Evolutionary conservation across 2,888 invertebrate species (phyloP).

Genomic region (Tridacna crocea): DNA sequence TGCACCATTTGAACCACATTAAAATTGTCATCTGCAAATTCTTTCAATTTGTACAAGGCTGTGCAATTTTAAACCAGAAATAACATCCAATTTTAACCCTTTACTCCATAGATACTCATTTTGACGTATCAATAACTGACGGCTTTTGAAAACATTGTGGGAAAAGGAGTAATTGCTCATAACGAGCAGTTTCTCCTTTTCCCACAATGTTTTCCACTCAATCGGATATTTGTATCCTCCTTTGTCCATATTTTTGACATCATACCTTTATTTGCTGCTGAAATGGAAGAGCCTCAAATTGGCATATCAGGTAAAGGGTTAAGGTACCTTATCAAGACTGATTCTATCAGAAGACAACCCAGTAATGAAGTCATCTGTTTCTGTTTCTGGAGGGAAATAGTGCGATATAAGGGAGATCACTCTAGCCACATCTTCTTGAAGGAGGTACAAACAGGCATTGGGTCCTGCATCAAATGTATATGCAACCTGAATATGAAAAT

Average conservation of each 20-base stretch:
- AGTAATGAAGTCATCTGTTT: slow-evolving; percentile 51
- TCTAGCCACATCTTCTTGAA: slow-evolving; percentile 90
- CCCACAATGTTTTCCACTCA: neutral
- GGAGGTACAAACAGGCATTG: slow-evolving; percentile 95
- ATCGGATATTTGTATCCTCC: neutral
- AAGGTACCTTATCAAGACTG: slow-evolving; percentile 29
- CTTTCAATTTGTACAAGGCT: no score
- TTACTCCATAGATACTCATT: no score
- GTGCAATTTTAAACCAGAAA: no score
- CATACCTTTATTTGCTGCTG: no score
- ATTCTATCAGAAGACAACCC: slow-evolving; percentile 33
- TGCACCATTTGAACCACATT: no score
- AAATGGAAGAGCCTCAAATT: no score
- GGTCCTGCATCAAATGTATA: slow-evolving; percentile 99
- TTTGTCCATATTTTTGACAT: no score
- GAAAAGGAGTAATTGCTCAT: neutral
- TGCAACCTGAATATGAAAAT: slow-evolving; percentile 87
- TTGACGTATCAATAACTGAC: neutral
- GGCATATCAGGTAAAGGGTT: no score
- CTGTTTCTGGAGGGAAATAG: slow-evolving; percentile 88
- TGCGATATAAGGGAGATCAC: slow-evolving; percentile 89
- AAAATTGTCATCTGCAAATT: no score
- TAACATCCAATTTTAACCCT: no score
- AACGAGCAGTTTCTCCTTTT: neutral
- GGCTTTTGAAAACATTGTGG: neutral